Percentiles rank a stretch among this genome's conserved stretches.
phyloP scores from a whole-genome alignment of 2,113 vertebrate genomes.

The Acrocephalus arundinaceus region DNA sequence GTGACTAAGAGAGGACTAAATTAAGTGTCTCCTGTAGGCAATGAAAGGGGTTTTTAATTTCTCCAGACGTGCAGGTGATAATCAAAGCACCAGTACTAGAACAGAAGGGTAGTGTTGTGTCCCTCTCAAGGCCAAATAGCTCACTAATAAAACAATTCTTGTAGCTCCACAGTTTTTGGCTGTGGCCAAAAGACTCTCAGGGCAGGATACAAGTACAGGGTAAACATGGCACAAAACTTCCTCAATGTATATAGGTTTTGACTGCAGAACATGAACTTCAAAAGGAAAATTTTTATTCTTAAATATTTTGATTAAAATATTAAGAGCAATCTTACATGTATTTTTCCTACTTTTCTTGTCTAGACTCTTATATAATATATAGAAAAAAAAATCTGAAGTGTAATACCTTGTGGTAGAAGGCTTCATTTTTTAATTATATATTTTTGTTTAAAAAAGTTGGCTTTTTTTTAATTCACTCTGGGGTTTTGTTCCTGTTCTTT shows the following conservation, averaged over 20 bases:
- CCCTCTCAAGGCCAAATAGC: not conserved
- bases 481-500: not conserved
- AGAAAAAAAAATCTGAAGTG: not conserved
- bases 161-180: not conserved
- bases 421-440: not conserved
- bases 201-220: not conserved
- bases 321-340: rapidly evolving
- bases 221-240: not conserved
- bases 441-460: not conserved
- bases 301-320: not conserved
- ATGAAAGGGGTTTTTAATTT: not conserved
- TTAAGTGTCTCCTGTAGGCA: not conserved
- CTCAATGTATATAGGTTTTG: not conserved
- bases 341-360: not conserved
- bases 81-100: not conserved
- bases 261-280: not conserved
- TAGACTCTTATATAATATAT: not conserved
- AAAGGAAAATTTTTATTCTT: not conserved
- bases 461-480: not conserved
- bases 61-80: not conserved
- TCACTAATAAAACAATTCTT: not conserved
- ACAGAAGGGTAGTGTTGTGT: not conserved
- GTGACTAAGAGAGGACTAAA: not conserved
- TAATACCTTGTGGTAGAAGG: not conserved
- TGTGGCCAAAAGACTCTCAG: not conserved